These are phyloP conservation scores for Mesochorus sp. DNA, from an alignment of 2,888 invertebrate genomes.

Conservation along the genomic window DNA sequence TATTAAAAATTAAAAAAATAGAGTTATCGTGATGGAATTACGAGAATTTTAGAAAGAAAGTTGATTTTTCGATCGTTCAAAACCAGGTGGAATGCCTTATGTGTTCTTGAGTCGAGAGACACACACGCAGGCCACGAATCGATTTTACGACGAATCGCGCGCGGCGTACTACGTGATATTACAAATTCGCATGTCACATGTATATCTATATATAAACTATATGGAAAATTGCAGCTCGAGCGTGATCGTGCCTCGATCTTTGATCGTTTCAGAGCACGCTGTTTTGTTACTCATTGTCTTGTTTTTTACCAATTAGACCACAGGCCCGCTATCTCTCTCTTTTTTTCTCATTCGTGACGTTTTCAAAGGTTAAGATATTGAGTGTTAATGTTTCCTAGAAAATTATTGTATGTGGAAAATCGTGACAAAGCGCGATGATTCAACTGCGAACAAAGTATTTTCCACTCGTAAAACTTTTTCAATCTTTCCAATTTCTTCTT, in stretches of 20 bases:
- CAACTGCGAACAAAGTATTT: too few species aligned
- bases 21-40: too few species aligned
- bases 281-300: slow-evolving; percentile 35
- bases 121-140: slow-evolving; percentile 15
- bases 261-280: slow-evolving; percentile 14
- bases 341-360: not conserved
- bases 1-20: too few species aligned
- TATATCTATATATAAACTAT: not conserved
- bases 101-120: not conserved
- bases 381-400: slow-evolving; percentile 20
- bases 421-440: too few species aligned
- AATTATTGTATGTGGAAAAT: slow-evolving; percentile 12
- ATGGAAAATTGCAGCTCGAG: not conserved
- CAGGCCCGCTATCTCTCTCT: not conserved
- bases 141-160: slow-evolving; percentile 42
- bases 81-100: too few species aligned
- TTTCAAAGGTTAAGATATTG: slow-evolving; percentile 11
- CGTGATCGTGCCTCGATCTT: slow-evolving; percentile 36
- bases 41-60: too few species aligned
- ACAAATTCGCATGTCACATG: not conserved
- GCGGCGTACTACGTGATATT: not conserved
- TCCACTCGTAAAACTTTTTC: too few species aligned
- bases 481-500: too few species aligned
- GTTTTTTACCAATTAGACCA: slow-evolving; percentile 8
- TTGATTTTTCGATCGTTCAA: too few species aligned